phyloP scores from a whole-genome alignment of 64 coral and sea anemone species.

The Montipora capricornis region DNA sequence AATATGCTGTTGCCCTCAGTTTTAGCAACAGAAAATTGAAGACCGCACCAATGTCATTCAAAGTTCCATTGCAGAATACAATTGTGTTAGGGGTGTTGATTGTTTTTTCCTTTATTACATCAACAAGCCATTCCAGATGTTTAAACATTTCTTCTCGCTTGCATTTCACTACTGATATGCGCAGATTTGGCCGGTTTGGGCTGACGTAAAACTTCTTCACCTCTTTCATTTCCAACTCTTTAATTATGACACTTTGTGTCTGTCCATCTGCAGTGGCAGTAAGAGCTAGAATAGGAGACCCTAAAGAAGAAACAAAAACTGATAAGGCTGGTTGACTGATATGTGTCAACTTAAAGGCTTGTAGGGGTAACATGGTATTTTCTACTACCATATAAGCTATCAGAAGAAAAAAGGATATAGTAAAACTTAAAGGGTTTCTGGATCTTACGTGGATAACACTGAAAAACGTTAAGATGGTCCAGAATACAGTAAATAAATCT shows the following conservation, averaged over 20 bases:
- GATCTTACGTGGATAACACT: too few species aligned
- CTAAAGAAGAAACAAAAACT: constrained; percentile 6
- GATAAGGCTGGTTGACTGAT: background rate
- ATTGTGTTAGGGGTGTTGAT: constrained; percentile 30
- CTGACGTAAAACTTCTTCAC: constrained; percentile 6
- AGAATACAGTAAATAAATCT: too few species aligned
- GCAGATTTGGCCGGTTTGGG: constrained; percentile 43
- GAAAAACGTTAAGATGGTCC: too few species aligned
- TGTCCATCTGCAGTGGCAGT: constrained; percentile 54
- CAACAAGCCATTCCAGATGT: constrained; percentile 33
- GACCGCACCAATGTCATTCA: constrained; percentile 37
- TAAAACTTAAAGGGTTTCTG: too few species aligned
- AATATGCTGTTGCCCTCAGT: constrained; percentile 44
- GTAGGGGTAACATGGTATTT: too few species aligned
- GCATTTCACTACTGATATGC: constrained; percentile 5
- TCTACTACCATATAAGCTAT: too few species aligned
- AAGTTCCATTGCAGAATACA: constrained; percentile 52
- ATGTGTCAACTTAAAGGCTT: too few species aligned
- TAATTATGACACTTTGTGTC: constrained; percentile 16
- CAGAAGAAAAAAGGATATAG: too few species aligned
- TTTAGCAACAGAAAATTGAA: constrained; percentile 52
- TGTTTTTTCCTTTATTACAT: constrained; percentile 22
- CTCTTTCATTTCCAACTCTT: constrained; percentile 3
- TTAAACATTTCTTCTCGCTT: background rate
- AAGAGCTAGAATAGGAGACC: constrained; percentile 23